Conservation (phyloP, 1,140 invertebrate species). For the Aricia agestis region DNA sequence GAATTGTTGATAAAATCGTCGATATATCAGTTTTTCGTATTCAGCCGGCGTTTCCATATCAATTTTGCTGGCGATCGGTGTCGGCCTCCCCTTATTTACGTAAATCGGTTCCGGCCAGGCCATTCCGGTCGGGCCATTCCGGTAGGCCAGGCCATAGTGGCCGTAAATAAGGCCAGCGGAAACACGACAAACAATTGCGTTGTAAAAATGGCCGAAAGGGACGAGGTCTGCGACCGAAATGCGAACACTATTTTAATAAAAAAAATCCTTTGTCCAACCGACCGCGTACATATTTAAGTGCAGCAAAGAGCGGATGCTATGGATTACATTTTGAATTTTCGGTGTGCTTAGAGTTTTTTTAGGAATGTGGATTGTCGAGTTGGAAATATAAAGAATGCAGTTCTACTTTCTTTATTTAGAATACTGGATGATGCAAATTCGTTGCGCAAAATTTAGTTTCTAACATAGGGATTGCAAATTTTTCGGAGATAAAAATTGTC, state of each 20-base stretch:
- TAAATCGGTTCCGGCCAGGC: conserved; percentile 22
- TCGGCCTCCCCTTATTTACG: conserved; percentile 24
- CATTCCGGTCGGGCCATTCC: conserved; percentile 20
- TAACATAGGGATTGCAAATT: no score
- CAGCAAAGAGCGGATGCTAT: background rate
- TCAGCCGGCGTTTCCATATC: conserved; percentile 22
- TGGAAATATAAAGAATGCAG: no score
- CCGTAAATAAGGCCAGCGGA: conserved; percentile 22
- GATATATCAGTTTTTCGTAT: conserved; percentile 23
- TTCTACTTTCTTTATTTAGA: no score
- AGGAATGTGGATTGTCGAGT: background rate
- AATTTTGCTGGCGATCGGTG: conserved; percentile 22
- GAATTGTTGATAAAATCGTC: conserved; percentile 19
- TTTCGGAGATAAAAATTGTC: no score
- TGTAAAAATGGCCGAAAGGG: conserved; percentile 17
- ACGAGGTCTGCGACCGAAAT: conserved; percentile 15
- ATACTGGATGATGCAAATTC: no score
- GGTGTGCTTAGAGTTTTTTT: background rate
- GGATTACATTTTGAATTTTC: conserved; percentile 15
- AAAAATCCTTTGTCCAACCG: conserved; percentile 21
- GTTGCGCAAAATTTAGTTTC: no score
- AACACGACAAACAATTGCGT: conserved; percentile 24
- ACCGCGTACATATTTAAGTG: conserved; percentile 22
- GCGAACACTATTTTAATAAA: conserved; percentile 24
- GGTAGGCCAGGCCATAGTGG: conserved; percentile 19